Base-by-base conservation (phyloP, 2,113 vertebrate species). In the Polyodon spathula region DNA sequence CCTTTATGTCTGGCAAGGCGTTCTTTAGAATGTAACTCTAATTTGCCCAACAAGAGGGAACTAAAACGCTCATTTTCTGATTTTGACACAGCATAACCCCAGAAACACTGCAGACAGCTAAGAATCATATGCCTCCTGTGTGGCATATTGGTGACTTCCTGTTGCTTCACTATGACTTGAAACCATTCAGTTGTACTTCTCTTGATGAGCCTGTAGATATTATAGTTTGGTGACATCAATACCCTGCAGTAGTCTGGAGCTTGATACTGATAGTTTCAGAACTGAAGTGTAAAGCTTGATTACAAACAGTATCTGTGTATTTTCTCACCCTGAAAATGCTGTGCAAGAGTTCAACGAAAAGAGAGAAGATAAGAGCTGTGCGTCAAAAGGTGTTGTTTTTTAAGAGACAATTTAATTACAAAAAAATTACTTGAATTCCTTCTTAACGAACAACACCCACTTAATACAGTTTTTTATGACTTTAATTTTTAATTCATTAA, bases 111-210 rank as follows among this genome's bases (percentile, higher is more conserved):
- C 82, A 86, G 82, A 84, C 78, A 86, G 72, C 74, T 62, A 65
- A 80, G 68, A 65, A 81, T 88, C 86, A 88, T 78, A 82, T 84
- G 87, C 67, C 74, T 74, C 71, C 56, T 66, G 62, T 71, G 66
- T 72, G 68, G 77, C 71, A 63, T 70, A 73, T 83, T 78, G 82
- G 84, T 79, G 77, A 85, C 68, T 89, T 89, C 81, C 83, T 87
- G 76, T 83, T 82, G 73, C 72, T 82, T 84, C 74, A 76, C 63
- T 55, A 61, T 76, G 48, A 58, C 73, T 68, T 73, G 61, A 67
- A 79, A 72, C 71, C 76, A 58, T 74, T 64, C 65, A 64, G 81
- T 86, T 86, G 77, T 83, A 84, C 84, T 87, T 87, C 82, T 85
- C 80, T 66, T 37, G 56, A 54, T 40, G 52, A 56, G 37, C 51